Percentiles rank a stretch among this genome's conserved stretches.
These are phyloP conservation scores for Nothoprocta pentlandii DNA, from an alignment of 2,113 vertebrate species.

Conservation along the genomic window DNA sequence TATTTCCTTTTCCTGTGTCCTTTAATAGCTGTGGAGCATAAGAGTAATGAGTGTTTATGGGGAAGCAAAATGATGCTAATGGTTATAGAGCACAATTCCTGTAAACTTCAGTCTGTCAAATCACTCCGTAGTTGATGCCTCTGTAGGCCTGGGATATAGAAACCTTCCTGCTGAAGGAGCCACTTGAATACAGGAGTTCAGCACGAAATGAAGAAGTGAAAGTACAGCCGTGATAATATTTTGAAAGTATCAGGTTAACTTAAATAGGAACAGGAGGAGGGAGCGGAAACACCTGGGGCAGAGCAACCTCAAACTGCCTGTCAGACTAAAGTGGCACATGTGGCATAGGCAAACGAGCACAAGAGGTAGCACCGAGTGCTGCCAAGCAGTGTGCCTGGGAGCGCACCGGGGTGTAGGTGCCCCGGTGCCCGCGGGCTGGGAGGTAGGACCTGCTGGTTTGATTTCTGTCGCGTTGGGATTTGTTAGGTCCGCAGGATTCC, in stretches of 20 bases:
- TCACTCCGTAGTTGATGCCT: fast-evolving
- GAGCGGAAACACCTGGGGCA: background rate
- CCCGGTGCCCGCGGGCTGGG: too few relatives aligned
- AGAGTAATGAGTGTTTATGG: fast-evolving
- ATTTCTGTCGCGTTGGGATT: background rate
- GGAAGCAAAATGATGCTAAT: fast-evolving
- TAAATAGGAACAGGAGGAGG: background rate
- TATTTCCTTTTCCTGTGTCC: background rate
- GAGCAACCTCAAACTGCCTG: background rate
- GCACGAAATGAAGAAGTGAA: background rate
- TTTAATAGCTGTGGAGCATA: background rate
- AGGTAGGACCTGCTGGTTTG: background rate
- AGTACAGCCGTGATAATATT: background rate
- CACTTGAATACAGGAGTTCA: background rate
- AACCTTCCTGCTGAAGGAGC: slow-evolving; percentile 3
- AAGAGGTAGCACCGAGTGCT: too few relatives aligned
- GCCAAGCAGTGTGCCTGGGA: too few relatives aligned
- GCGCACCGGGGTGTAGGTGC: too few relatives aligned
- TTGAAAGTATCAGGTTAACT: background rate
- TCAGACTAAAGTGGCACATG: background rate
- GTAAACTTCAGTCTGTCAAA: background rate
- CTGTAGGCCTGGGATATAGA: background rate
- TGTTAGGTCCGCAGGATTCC: background rate
- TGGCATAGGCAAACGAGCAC: background rate
- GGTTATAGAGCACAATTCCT: background rate